Base-by-base conservation (phyloP, 2,888 invertebrate species). In the Subacronicta megacephala region DNA sequence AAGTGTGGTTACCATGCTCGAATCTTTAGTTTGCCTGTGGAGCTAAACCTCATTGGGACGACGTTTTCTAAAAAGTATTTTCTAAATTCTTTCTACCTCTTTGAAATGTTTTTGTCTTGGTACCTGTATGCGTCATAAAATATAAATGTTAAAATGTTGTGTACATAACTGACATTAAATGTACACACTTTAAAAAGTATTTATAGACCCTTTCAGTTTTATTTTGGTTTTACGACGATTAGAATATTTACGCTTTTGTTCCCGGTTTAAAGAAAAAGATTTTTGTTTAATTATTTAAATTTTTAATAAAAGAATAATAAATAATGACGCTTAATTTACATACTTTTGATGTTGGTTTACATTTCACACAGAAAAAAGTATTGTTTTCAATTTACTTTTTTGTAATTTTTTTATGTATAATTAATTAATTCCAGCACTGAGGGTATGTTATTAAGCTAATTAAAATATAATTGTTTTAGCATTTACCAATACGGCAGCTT, bases 401-500 rank as follows among this genome's bases (percentile, higher is more conserved):
- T 3, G 0, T 3, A 40, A 41, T 36, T 33, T 17, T n/a, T n/a
- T n/a, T n/a, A n/a, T 23, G 20, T 26, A 55, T 42, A 50, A 17
- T 1, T 36, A 46, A 26, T 15, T 35, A 3, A 52, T 58, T 71
- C 79, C 85, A 85, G 83, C 86, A 89, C 78, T 81, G 76, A 90
- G 90, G 82, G 92, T 91, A 85, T 88, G 92, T 89, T 78, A 71
- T 85, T 84, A 81, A 87, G 88, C 83, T 70, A 69, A 62, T 81
- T 89, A 88, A 80, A 69, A 79, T 40, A 47, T 81, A 84, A 86
- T 83, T 81, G 84, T 81, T 82, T 87, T 93, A 92, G 92, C 94
- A 94, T 94, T 94, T 94, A 94, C 94, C 94, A 94, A 94, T 90
- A 92, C 89, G 93, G 93, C 93, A 93, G 93, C 92, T 90, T 93